Evolutionary conservation across 2,113 vertebrate species (phyloP).

Genomic region (Sciurus niger): DNA sequence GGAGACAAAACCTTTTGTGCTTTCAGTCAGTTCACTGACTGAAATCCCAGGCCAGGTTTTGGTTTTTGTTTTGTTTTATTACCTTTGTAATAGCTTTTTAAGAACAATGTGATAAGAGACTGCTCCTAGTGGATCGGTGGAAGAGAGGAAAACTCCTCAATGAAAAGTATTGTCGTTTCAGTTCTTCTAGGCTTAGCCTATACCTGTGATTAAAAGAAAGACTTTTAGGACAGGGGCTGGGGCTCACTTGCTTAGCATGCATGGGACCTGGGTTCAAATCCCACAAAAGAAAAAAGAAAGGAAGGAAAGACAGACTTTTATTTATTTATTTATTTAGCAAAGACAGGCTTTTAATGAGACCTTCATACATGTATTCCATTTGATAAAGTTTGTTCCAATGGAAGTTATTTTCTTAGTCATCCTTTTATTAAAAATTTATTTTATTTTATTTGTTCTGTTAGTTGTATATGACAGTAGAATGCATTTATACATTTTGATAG

Average conservation of each 20-base stretch:
- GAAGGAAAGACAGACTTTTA: no score
- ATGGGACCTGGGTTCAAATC: not conserved
- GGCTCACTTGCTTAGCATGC: not conserved
- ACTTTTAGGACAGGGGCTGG: not conserved
- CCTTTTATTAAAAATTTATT: not conserved
- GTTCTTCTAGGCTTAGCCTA: not conserved
- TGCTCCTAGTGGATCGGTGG: not conserved
- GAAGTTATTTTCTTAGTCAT: slow-evolving; percentile 28
- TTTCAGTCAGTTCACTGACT: not conserved
- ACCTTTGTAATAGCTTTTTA: not conserved
- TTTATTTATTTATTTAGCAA: no score
- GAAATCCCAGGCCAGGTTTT: not conserved
- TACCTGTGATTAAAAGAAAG: not conserved
- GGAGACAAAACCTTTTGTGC: not conserved
- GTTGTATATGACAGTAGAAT: no score
- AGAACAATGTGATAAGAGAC: not conserved
- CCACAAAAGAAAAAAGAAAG: no score
- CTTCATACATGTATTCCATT: not conserved
- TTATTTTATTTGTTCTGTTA: no score
- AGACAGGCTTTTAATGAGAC: not conserved
- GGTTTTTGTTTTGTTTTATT: not conserved
- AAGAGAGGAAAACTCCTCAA: not conserved
- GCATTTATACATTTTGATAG: no score
- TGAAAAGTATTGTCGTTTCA: not conserved
- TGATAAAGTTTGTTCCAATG: not conserved